Evolutionary conservation across 2,888 invertebrate species (phyloP).

Genomic region (Eupithecia exiguata): DNA sequence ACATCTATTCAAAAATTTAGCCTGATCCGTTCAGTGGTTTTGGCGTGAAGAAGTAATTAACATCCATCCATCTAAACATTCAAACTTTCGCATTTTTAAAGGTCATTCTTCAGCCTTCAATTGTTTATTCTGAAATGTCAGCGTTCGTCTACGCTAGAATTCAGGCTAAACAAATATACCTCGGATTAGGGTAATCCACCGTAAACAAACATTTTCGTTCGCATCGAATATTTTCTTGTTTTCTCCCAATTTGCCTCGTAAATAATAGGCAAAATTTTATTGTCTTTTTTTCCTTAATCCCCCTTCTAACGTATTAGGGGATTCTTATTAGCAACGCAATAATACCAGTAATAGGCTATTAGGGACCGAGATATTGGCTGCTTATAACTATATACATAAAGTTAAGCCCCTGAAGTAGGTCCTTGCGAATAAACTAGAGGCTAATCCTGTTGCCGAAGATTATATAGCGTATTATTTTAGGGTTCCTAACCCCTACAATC

Average conservation of each 20-base stretch:
- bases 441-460: constrained; percentile 1
- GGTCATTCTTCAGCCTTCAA: neutral
- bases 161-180: constrained; percentile 18
- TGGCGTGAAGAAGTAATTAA: too few relatives aligned
- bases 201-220: constrained; percentile 25
- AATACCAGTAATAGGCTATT: constrained; percentile 44
- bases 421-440: neutral
- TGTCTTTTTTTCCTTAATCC: constrained; percentile 39
- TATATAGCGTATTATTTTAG: neutral
- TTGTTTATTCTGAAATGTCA: constrained; percentile 17
- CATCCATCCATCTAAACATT: too few relatives aligned
- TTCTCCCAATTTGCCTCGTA: constrained; percentile 35
- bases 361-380: constrained; percentile 35
- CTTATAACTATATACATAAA: constrained; percentile 31
- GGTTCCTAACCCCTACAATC: neutral
- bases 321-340: constrained; percentile 38
- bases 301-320: constrained; percentile 33
- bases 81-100: too few relatives aligned
- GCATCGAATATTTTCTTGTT: constrained; percentile 29
- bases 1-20: too few relatives aligned
- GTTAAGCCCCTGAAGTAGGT: constrained; percentile 14
- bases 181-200: constrained; percentile 23
- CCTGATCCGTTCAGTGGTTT: too few relatives aligned
- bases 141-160: neutral
- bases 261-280: constrained; percentile 40